Conservation (phyloP, 2,888 invertebrate species). For the Subacronicta megacephala region DNA sequence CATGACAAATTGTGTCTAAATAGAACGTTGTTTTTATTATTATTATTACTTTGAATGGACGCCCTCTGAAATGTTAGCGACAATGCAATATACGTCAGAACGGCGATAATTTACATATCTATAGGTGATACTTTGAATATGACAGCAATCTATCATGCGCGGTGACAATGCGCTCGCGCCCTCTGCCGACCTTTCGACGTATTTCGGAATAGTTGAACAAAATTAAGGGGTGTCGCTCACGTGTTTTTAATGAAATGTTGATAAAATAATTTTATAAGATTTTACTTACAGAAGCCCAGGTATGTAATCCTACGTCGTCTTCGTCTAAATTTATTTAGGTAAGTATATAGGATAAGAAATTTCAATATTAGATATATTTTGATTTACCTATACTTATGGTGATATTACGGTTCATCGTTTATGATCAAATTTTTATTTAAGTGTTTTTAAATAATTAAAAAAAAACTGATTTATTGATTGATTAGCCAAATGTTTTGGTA, state of each 20-base stretch:
- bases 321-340: too few species aligned
- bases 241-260: conserved; percentile 38
- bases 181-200: conserved; percentile 68
- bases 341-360: too few species aligned
- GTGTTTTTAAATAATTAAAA: too few species aligned
- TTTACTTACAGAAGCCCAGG: too few species aligned
- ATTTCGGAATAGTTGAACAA: conserved; percentile 41
- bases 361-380: too few species aligned
- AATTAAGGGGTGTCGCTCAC: conserved; percentile 40
- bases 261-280: conserved; percentile 11
- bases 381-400: too few species aligned
- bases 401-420: too few species aligned
- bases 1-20: conserved; percentile 49
- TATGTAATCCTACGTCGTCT: too few species aligned
- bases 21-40: conserved; percentile 47
- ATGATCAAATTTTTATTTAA: too few species aligned
- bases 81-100: conserved; percentile 55
- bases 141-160: conserved; percentile 83
- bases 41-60: conserved; percentile 52
- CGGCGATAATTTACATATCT: conserved; percentile 80
- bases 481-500: conserved; percentile 46
- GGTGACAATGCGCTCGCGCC: conserved; percentile 80
- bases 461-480: too few species aligned
- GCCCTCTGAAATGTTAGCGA: conserved; percentile 63
- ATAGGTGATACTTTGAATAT: conserved; percentile 77